A percentile compares a stretch with the other conserved stretches of the same genome.
phyloP scores from a whole-genome alignment of 2,113 vertebrate species.

The Microcebus jonahi region DNA sequence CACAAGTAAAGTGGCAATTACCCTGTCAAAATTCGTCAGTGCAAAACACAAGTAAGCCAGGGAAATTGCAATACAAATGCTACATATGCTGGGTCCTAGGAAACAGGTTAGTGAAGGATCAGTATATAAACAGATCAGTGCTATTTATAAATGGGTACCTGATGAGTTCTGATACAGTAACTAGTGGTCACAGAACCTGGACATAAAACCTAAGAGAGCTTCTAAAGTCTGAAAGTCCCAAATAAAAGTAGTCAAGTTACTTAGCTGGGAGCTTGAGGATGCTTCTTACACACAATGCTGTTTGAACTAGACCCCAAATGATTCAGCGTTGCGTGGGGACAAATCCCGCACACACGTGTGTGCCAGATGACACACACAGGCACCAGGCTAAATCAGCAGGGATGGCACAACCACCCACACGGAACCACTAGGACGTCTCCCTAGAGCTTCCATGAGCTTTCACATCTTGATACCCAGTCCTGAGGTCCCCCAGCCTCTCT shows the following conservation, averaged over 20 bases:
- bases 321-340: slow-evolving; percentile 5
- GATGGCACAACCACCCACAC: background rate
- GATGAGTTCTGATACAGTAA: slow-evolving; percentile 79
- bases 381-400: slow-evolving; percentile 63
- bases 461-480: background rate
- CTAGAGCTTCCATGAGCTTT: background rate
- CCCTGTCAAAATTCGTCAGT: slow-evolving; percentile 95
- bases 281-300: background rate
- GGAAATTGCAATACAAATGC: slow-evolving; percentile 90
- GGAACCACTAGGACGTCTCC: background rate
- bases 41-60: slow-evolving; percentile 91
- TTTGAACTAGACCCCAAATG: background rate
- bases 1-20: slow-evolving; percentile 92
- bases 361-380: slow-evolving; percentile 34
- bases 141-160: slow-evolving; percentile 76
- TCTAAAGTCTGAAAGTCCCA: slow-evolving; percentile 5
- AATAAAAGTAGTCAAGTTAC: slow-evolving; percentile 71
- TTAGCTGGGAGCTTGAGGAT: slow-evolving; percentile 40
- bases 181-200: slow-evolving; percentile 73
- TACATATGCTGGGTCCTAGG: slow-evolving; percentile 95
- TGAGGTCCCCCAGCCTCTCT: background rate
- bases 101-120: slow-evolving; percentile 83
- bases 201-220: slow-evolving; percentile 21
- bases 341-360: background rate
- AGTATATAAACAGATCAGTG: slow-evolving; percentile 79